Conservation (phyloP, 2,113 vertebrate species). For the Notarius lentiginosus region DNA sequence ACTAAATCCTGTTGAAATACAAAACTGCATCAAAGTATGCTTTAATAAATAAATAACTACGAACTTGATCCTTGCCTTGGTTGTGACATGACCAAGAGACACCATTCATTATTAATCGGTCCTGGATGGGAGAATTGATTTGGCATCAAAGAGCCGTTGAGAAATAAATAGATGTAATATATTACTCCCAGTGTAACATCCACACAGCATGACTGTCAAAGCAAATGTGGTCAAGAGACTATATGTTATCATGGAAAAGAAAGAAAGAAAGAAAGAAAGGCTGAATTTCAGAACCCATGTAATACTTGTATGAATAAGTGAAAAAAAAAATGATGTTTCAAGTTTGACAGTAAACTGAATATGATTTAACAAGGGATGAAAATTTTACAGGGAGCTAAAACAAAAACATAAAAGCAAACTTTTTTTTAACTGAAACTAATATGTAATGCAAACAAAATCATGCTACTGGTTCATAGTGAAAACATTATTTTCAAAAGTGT, state of each 20-base stretch:
- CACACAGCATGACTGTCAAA: conserved; percentile 50
- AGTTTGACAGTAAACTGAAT: background rate
- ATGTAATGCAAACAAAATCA: background rate
- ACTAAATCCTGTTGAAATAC: conserved; percentile 16
- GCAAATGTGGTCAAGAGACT: conserved; percentile 11
- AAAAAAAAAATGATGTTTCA: background rate
- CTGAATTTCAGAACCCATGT: background rate
- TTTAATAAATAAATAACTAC: conserved; percentile 30
- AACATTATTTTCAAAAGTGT: background rate
- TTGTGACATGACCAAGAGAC: conserved; percentile 42
- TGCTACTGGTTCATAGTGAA: background rate
- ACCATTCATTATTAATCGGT: conserved; percentile 54
- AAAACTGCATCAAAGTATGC: background rate
- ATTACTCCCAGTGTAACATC: conserved; percentile 55
- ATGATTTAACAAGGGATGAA: background rate
- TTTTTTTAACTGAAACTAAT: background rate
- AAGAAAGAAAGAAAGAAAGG: background rate
- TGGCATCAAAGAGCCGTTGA: conserved; percentile 51
- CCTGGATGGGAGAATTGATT: conserved; percentile 50
- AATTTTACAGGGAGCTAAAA: background rate
- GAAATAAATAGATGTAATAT: conserved; percentile 59
- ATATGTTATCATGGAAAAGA: conserved; percentile 9
- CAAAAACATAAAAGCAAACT: background rate
- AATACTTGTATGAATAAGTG: background rate
- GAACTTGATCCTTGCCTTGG: conserved; percentile 6